These are phyloP conservation scores for Jaculus jaculus DNA, from an alignment of 2,113 vertebrate genomes.

Conservation along the genomic window DNA sequence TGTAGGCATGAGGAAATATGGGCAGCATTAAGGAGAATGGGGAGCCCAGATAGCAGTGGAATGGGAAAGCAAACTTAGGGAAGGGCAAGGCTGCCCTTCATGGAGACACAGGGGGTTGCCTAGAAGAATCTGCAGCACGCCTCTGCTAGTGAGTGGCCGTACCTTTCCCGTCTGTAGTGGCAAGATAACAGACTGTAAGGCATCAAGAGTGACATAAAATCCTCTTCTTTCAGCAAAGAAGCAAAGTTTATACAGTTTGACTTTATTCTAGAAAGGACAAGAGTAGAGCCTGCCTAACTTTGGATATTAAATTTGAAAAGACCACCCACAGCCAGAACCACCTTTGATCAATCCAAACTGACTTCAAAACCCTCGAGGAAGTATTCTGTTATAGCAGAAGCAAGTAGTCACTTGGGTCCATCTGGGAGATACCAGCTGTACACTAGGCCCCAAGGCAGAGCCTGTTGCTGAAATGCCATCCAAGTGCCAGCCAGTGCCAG, in stretches of 20 bases:
- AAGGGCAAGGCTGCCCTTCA: not conserved
- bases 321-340: not conserved
- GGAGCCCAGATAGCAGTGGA: not conserved
- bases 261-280: not conserved
- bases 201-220: not conserved
- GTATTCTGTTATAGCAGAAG: not conserved
- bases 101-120: not conserved
- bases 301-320: not conserved
- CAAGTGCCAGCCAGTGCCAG: not conserved
- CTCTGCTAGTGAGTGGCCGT: not conserved
- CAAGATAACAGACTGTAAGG: not conserved
- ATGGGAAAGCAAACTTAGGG: not conserved
- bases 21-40: not conserved
- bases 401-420: not conserved
- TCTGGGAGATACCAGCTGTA: not conserved
- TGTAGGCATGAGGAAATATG: not conserved
- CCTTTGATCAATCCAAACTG: not conserved
- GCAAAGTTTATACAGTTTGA: not conserved
- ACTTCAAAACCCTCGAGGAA: not conserved
- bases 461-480: not conserved
- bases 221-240: not conserved
- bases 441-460: accelerated
- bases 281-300: not conserved
- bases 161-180: not conserved
- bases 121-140: not conserved